Evolutionary conservation across 2,113 vertebrate species (phyloP).

Genomic region (Lophius piscatorius): DNA sequence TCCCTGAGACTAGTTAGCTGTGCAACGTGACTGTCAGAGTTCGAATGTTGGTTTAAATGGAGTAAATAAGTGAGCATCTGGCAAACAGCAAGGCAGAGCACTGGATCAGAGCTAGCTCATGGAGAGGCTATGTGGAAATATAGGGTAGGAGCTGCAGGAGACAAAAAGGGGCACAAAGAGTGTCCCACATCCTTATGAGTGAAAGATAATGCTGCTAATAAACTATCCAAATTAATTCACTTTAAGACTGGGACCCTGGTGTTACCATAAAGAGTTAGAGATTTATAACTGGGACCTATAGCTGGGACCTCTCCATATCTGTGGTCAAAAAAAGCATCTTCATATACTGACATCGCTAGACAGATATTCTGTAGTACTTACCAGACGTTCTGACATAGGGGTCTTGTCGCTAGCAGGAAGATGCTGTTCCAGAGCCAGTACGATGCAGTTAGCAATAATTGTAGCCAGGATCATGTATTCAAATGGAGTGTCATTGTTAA

Average conservation of each 20-base stretch:
- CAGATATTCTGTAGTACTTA: constrained; percentile 74
- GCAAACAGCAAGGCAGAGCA: background rate
- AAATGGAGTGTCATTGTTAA: constrained; percentile 93
- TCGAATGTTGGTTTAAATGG: constrained; percentile 39
- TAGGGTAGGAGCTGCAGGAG: background rate
- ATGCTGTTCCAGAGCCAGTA: constrained; percentile 96
- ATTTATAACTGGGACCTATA: background rate
- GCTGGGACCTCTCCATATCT: too few relatives aligned
- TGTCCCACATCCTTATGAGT: background rate
- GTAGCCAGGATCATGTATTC: constrained; percentile 99
- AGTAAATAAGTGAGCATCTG: constrained; percentile 28
- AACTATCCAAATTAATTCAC: background rate
- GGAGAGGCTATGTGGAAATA: constrained; percentile 33
- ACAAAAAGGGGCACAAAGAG: background rate
- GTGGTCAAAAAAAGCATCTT: too few relatives aligned
- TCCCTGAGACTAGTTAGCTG: constrained; percentile 6
- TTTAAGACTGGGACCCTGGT: background rate
- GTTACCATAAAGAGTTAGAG: background rate
- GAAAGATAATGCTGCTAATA: constrained; percentile 1
- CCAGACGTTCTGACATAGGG: constrained; percentile 96
- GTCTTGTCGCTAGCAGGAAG: constrained; percentile 95
- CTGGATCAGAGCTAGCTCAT: constrained; percentile 46
- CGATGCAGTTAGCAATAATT: constrained; percentile 99
- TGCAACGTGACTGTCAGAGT: constrained; percentile 20
- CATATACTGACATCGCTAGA: background rate